Evolutionary conservation across 92 coral and sea anemone species (phyloP).

Genomic region (Phenganax marumi): DNA sequence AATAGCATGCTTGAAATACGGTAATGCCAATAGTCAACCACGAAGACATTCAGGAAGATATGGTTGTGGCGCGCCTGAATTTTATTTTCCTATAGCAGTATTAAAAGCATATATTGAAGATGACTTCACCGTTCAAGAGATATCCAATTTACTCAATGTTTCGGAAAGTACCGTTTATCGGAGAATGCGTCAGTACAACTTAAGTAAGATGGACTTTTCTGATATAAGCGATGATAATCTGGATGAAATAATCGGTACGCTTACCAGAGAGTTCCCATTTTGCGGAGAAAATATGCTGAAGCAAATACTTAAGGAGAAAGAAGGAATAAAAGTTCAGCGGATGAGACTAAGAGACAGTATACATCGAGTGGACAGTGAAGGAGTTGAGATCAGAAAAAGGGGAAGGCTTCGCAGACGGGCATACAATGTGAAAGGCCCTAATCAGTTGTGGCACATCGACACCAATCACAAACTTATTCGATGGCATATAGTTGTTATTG

Average conservation of each 20-base stretch:
- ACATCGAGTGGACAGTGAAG: slow-evolving; percentile 51
- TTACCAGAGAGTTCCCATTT: slow-evolving; percentile 46
- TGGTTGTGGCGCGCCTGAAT: slow-evolving; percentile 56
- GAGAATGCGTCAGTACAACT: slow-evolving; percentile 59
- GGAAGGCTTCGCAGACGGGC: slow-evolving; percentile 45
- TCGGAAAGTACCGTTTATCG: slow-evolving; percentile 64
- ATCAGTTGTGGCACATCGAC: slow-evolving; percentile 53
- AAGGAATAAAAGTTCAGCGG: slow-evolving; percentile 57
- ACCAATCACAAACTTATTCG: slow-evolving; percentile 50
- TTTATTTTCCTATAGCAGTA: slow-evolving; percentile 60
- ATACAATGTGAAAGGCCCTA: slow-evolving; percentile 51
- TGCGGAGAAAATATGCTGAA: slow-evolving; percentile 53
- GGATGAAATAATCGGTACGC: slow-evolving; percentile 40
- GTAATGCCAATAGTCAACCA: slow-evolving; percentile 21
- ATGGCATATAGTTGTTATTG: slow-evolving; percentile 42
- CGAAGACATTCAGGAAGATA: neutral
- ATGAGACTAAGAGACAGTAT: slow-evolving; percentile 62
- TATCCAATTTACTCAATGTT: slow-evolving; percentile 50
- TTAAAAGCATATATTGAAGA: slow-evolving; percentile 58
- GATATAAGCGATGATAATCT: slow-evolving; percentile 40
- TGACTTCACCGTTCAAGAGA: slow-evolving; percentile 53
- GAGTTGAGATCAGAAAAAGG: slow-evolving; percentile 25
- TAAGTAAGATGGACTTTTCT: slow-evolving; percentile 26
- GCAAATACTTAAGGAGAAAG: slow-evolving; percentile 39
- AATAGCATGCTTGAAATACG: slow-evolving; percentile 39